A percentile compares a stretch with the other conserved stretches of the same genome.
These are phyloP conservation scores for Lates japonicus DNA, from an alignment of 2,797 vertebrate genomes.

Conservation along the genomic window DNA sequence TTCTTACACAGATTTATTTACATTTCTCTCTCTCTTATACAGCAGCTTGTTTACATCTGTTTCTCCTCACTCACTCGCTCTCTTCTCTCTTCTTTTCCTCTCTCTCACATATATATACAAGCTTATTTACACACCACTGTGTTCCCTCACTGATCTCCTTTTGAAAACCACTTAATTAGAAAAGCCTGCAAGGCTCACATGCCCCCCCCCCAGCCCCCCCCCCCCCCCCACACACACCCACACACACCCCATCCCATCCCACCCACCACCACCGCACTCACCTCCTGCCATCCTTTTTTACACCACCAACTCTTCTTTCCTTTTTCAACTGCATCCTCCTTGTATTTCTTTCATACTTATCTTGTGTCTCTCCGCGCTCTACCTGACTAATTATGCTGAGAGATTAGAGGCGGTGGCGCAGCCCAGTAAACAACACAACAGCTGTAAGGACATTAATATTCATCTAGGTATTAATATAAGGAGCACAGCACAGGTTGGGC, in stretches of 20 bases:
- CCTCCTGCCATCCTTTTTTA: constrained; percentile 34
- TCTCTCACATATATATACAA: constrained; percentile 33
- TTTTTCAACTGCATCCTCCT: constrained; percentile 34
- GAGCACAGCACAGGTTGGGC: constrained; percentile 35
- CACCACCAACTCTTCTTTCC: constrained; percentile 21
- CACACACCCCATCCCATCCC: not conserved
- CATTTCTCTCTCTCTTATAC: constrained; percentile 54
- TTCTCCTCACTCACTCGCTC: constrained; percentile 42
- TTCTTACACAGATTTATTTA: constrained; percentile 65
- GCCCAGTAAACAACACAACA: constrained; percentile 71
- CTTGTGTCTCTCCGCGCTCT: constrained; percentile 42
- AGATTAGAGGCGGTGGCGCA: constrained; percentile 65
- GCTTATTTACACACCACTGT: constrained; percentile 68
- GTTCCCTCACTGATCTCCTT: constrained; percentile 69
- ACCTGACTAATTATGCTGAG: constrained; percentile 72
- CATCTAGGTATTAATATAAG: constrained; percentile 66
- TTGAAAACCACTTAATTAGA: constrained; percentile 79
- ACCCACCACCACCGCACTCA: constrained; percentile 2
- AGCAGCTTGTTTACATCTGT: constrained; percentile 67
- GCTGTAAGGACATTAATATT: constrained; percentile 76
- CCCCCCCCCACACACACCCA: too few relatives aligned
- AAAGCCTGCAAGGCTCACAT: constrained; percentile 63
- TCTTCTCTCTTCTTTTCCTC: not conserved
- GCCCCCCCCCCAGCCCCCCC: not conserved
- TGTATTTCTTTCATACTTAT: constrained; percentile 29